A percentile compares a stretch with the other conserved stretches of the same genome.
Evolutionary conservation across 2,888 invertebrate species (phyloP).

Genomic region (Polyploca ridens): DNA sequence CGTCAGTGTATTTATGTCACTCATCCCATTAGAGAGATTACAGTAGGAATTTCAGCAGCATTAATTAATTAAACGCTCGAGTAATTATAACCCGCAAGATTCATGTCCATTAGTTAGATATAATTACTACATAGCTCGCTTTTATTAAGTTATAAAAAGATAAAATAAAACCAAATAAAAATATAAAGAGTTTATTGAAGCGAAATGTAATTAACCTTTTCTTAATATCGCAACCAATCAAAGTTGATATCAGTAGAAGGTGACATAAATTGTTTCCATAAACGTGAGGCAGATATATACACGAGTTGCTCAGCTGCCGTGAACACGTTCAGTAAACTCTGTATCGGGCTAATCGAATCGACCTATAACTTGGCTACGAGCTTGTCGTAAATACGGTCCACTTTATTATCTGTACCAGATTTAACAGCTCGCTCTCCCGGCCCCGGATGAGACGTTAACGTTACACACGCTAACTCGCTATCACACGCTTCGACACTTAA

Average conservation of each 20-base stretch:
- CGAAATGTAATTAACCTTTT: constrained; percentile 11
- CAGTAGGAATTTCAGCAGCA: neutral
- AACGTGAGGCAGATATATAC: constrained; percentile 53
- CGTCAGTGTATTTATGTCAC: neutral
- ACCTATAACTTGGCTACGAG: constrained; percentile 63
- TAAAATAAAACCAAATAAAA: neutral
- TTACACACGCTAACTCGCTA: constrained; percentile 33
- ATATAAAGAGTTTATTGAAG: neutral
- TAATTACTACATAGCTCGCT: neutral
- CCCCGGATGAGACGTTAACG: constrained; percentile 44
- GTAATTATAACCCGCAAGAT: neutral
- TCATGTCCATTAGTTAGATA: neutral
- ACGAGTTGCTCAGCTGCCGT: constrained; percentile 56
- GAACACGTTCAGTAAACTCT: constrained; percentile 66
- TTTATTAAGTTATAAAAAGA: neutral
- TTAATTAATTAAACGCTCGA: neutral
- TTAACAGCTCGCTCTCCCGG: constrained; percentile 47
- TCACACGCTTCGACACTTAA: constrained; percentile 21
- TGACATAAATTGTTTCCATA: constrained; percentile 42
- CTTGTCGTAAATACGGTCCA: constrained; percentile 66
- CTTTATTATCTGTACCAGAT: constrained; percentile 67
- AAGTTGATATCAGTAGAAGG: constrained; percentile 24
- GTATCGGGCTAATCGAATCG: constrained; percentile 71
- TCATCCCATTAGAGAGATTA: neutral
- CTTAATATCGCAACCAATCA: constrained; percentile 19